A percentile compares a stretch with the other conserved stretches of the same genome.
phyloP scores from a whole-genome alignment of 1,140 invertebrate species.

The Drosophila navojoa region DNA sequence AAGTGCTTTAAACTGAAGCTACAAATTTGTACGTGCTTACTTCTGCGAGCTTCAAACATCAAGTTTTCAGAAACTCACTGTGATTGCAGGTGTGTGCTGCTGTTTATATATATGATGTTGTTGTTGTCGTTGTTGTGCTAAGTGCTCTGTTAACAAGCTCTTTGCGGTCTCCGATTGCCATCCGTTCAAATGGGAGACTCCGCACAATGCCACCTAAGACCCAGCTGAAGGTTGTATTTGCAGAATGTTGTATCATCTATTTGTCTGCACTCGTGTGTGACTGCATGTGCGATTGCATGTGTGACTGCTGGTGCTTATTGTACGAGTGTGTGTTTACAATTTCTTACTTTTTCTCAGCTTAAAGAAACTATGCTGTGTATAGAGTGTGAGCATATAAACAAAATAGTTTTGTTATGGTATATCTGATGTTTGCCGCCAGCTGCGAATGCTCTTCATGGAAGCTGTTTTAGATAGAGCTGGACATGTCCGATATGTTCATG shows the following conservation, averaged over 20 bases:
- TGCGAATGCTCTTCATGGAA: too few species aligned
- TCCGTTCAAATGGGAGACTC: constrained; percentile 3
- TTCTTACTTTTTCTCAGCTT: not conserved
- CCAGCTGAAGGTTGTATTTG: constrained; percentile 13
- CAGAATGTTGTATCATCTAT: constrained; percentile 11
- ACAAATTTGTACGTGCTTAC: constrained; percentile 33
- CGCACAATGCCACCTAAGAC: constrained; percentile 24
- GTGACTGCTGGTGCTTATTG: not conserved
- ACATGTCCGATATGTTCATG: too few species aligned
- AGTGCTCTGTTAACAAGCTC: constrained; percentile 49
- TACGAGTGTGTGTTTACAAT: not conserved
- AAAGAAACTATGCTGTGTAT: not conserved
- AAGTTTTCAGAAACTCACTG: constrained; percentile 6
- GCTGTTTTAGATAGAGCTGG: too few species aligned
- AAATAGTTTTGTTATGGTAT: too few species aligned
- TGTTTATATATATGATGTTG: not conserved
- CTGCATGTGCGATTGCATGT: not conserved
- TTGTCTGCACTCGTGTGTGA: not conserved
- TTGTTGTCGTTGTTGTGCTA: constrained; percentile 14
- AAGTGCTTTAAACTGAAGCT: not conserved
- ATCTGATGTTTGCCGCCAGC: too few species aligned
- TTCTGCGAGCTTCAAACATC: not conserved
- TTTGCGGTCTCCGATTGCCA: constrained; percentile 18
- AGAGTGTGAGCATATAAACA: too few species aligned
- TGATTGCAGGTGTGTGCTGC: not conserved